Evolutionary conservation across 2,113 vertebrate genomes (phyloP).

Genomic region (Gymnarchus niloticus): DNA sequence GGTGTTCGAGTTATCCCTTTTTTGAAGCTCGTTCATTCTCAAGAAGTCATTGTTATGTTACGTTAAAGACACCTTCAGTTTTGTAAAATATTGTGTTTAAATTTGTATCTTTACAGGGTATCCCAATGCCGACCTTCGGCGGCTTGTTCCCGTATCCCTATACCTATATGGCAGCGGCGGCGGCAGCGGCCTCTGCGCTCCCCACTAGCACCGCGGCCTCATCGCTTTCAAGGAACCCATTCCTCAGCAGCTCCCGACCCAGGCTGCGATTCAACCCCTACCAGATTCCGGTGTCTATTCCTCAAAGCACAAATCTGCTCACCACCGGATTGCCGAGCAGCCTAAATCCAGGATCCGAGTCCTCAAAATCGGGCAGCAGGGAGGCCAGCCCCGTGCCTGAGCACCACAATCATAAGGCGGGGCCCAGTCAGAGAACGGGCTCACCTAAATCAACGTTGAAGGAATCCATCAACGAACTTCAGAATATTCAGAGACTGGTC

Average conservation of each 20-base stretch:
- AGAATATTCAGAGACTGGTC: slow-evolving; percentile 97
- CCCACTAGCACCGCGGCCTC: slow-evolving; percentile 74
- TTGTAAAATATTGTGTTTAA: neutral
- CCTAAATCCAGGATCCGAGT: slow-evolving; percentile 70
- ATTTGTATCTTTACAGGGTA: slow-evolving; percentile 70
- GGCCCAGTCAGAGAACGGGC: slow-evolving; percentile 54
- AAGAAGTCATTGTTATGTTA: neutral
- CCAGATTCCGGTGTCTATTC: slow-evolving; percentile 85
- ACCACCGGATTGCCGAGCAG: slow-evolving; percentile 65
- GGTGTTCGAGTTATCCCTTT: neutral
- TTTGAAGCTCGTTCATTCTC: neutral
- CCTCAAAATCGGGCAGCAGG: slow-evolving; percentile 78
- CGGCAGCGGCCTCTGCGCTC: slow-evolving; percentile 81
- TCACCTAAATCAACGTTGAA: slow-evolving; percentile 83
- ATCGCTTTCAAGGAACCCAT: slow-evolving; percentile 85
- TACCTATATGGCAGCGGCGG: slow-evolving; percentile 95
- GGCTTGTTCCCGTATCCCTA: slow-evolving; percentile 96
- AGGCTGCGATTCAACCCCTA: slow-evolving; percentile 94
- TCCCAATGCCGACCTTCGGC: slow-evolving; percentile 95
- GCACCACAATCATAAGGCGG: slow-evolving; percentile 71
- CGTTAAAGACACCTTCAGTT: neutral
- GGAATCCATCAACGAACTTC: slow-evolving; percentile 91
- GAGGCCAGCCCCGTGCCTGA: slow-evolving; percentile 83
- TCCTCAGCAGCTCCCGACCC: slow-evolving; percentile 79
- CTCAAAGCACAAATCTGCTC: slow-evolving; percentile 81